These are phyloP conservation scores for Hemistola chrysoprasaria DNA, from an alignment of 2,888 invertebrate genomes.

Conservation along the genomic window DNA sequence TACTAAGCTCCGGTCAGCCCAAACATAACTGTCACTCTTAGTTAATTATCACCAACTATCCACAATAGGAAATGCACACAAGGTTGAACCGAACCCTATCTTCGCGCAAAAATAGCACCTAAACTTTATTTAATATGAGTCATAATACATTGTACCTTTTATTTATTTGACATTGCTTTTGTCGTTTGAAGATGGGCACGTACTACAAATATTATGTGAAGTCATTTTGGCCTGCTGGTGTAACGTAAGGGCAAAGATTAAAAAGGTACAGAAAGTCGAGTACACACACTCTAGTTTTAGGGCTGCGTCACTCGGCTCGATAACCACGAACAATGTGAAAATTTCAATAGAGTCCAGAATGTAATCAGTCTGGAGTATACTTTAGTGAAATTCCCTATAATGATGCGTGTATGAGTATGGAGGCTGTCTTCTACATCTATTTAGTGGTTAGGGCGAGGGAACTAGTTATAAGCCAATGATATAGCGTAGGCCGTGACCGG, in stretches of 20 bases:
- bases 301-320: no score
- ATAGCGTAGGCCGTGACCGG: constrained; percentile 16
- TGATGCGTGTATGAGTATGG: no score
- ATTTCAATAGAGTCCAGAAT: no score
- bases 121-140: background rate
- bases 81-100: constrained; percentile 10
- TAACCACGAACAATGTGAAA: no score
- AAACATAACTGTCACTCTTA: constrained; percentile 48
- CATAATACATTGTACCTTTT: background rate
- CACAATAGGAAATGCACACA: constrained; percentile 32
- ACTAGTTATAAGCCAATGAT: constrained; percentile 7
- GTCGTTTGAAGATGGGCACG: constrained; percentile 18
- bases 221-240: constrained; percentile 21
- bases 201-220: constrained; percentile 22
- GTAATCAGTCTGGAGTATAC: no score
- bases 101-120: constrained; percentile 11
- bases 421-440: no score
- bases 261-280: no score
- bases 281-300: no score
- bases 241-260: no score
- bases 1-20: constrained; percentile 35
- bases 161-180: constrained; percentile 11
- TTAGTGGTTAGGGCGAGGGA: no score
- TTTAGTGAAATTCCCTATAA: no score
- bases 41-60: constrained; percentile 38